Base-by-base conservation (phyloP, 2,113 vertebrate genomes). In the Prunella himalayana region DNA sequence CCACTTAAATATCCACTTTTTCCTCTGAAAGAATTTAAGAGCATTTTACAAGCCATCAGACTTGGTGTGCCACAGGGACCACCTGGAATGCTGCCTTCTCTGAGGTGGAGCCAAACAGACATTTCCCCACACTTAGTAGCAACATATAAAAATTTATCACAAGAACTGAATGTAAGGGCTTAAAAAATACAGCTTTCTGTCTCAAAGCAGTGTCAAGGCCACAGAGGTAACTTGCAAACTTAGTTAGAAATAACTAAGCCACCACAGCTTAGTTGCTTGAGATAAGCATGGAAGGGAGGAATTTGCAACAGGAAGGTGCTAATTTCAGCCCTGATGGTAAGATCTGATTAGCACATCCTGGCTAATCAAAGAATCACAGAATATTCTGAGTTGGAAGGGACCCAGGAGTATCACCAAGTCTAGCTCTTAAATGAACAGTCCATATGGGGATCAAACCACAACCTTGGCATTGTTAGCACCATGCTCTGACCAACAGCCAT, bases 401-500 rank as follows among this genome's bases (percentile, higher is more conserved):
- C 5, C 12, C 33, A 37, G 6, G 51, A 37, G 2, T 6, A 23
- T 45, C 10, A 57, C 18, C 4, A 53, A n/a, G 45, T 20, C 33
- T 22, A 44, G 2, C 12, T 53, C 28, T 23, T 23, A 9, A n/a
- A 45, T 16, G 19, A 45, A 13, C 8, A 10, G 7, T 42, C 35
- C 20, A 5, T 11, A 16, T 13, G 14, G 31, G 21, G 21, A 50
- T 18, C 33, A 68, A 44, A 33, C 4, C 25, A 49, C 44, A 50
- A 3, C 22, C 13, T 21, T 24, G 9, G 25, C 17, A 27, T 8
- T 10, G 11, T 6, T 4, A 10, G 9, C 54, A 7, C 39, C 0
- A 0, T 33, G 54, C 33, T 44, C 54, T 69, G 24, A 39, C 33
- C 33, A 15, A 11, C 8, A n/a, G n/a, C 39, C 0, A 0, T 33